Percentiles rank a stretch among this genome's conserved stretches.
phyloP scores from a whole-genome alignment of 1,140 invertebrate genomes.

The Holcopasites calliopsidis region DNA sequence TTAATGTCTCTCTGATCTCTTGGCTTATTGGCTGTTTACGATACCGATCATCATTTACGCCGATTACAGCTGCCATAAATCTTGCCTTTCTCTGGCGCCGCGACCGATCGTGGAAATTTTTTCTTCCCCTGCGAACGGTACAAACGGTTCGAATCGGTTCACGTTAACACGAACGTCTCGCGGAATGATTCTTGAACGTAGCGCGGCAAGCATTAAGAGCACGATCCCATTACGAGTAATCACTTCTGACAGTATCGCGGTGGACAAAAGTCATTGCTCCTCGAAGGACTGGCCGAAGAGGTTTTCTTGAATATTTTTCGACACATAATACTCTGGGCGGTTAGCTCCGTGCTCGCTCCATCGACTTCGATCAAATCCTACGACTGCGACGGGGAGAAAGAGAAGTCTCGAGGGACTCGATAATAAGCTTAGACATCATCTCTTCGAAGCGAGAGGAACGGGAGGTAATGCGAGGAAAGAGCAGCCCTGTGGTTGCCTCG shows the following conservation, averaged over 20 bases:
- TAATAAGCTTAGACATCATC: conserved; percentile 62
- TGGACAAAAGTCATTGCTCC: conserved; percentile 70
- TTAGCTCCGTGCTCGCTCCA: conserved; percentile 73
- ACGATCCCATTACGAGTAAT: conserved; percentile 58
- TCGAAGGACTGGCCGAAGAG: conserved; percentile 57
- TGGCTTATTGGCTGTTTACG: conserved; percentile 27
- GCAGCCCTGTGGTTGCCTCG: conserved; percentile 45
- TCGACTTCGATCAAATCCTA: conserved; percentile 73
- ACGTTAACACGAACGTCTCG: neutral
- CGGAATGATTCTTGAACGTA: neutral
- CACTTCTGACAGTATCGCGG: conserved; percentile 54
- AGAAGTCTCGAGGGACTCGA: conserved; percentile 49
- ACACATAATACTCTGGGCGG: conserved; percentile 74
- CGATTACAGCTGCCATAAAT: conserved; percentile 12
- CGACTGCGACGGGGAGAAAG: conserved; percentile 56
- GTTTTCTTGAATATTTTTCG: conserved; percentile 72
- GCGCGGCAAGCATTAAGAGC: conserved; percentile 27
- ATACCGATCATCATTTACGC: conserved; percentile 31
- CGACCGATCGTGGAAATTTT: neutral
- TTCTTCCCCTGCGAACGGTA: neutral
- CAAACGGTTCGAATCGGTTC: neutral
- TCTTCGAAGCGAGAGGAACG: conserved; percentile 6
- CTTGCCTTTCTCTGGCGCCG: neutral
- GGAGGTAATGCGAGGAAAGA: neutral
- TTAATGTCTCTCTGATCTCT: conserved; percentile 23